Conservation (phyloP, 2,113 vertebrate genomes). For the Zootoca vivipara region DNA sequence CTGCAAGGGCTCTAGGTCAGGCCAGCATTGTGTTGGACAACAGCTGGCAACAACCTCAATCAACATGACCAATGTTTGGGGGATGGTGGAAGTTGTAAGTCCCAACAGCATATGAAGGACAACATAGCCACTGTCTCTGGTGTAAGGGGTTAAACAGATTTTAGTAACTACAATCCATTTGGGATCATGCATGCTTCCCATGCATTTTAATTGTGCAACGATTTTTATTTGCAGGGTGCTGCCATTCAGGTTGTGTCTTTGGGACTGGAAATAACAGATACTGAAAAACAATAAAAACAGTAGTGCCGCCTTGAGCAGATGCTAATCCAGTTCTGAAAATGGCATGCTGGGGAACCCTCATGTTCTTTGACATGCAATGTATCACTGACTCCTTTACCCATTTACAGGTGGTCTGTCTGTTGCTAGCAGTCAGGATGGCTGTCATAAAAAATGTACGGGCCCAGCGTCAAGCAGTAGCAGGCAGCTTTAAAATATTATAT, state of each 20-base stretch:
- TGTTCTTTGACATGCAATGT: not conserved
- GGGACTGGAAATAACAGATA: not conserved
- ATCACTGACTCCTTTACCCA: not conserved
- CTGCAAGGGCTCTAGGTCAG: no score
- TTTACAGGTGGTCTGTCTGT: not conserved
- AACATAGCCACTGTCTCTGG: no score
- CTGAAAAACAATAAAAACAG: not conserved
- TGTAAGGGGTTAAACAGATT: no score
- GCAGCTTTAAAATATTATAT: slow-evolving; percentile 24
- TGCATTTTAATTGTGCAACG: not conserved
- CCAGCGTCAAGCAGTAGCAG: not conserved
- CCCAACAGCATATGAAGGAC: no score
- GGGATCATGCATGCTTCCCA: not conserved
- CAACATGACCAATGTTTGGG: no score
- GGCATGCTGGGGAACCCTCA: not conserved
- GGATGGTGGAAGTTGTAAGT: no score
- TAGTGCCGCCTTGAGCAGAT: not conserved
- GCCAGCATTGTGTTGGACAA: no score
- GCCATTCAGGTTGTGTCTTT: not conserved
- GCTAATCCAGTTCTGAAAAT: not conserved
- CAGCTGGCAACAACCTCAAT: no score
- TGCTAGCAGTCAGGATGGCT: fast-evolving
- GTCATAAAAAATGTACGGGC: not conserved
- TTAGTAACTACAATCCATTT: not conserved
- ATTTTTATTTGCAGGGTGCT: not conserved